Evolutionary conservation across 2,113 vertebrate species (phyloP).

Genomic region (Chionis minor): DNA sequence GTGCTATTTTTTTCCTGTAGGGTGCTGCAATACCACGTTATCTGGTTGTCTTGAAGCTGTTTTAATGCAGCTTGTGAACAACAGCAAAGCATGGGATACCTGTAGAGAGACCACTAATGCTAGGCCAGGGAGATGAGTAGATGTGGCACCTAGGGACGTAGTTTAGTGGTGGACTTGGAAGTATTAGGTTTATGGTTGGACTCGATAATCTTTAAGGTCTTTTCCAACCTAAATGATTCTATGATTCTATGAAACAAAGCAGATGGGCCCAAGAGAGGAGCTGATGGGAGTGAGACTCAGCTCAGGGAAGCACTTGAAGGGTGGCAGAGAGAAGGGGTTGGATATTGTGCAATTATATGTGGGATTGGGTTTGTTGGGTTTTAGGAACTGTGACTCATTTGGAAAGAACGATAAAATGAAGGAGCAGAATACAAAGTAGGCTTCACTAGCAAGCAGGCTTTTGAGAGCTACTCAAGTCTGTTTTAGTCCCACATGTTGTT

Average conservation of each 20-base stretch:
- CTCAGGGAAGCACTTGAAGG: not conserved
- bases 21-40: not conserved
- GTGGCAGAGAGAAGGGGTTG: not conserved
- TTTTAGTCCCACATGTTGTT: not conserved
- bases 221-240: not conserved
- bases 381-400: not conserved
- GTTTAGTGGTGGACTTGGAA: not conserved
- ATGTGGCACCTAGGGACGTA: not conserved
- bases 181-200: not conserved
- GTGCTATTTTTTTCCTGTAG: not conserved
- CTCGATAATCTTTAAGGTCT: not conserved
- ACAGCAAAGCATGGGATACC: not conserved
- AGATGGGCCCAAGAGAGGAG: not conserved
- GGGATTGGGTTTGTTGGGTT: not conserved
- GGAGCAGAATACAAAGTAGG: not conserved
- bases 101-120: not conserved
- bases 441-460: not conserved
- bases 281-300: not conserved
- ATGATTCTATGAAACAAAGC: not conserved
- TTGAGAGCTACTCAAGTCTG: not conserved
- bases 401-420: not conserved
- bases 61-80: not conserved
- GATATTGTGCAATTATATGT: not conserved
- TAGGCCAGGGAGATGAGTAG: not conserved
- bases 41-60: not conserved